Conservation (phyloP, 2,797 vertebrate species). For the Bovichtus diacanthus region DNA sequence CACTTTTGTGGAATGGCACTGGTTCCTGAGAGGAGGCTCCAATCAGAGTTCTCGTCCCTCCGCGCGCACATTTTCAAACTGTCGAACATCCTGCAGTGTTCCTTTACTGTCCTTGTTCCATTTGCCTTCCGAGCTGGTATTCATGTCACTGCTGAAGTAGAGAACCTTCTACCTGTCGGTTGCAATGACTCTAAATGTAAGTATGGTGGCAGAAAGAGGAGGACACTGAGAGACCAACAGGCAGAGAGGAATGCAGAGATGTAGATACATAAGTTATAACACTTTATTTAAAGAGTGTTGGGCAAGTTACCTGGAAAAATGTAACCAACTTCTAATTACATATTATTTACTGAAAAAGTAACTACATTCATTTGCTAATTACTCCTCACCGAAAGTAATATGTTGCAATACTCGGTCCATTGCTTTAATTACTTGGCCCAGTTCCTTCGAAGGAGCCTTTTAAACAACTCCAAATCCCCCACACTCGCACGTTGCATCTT, state of each 20-base stretch:
- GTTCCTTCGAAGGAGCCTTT: background rate
- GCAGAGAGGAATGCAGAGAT: background rate
- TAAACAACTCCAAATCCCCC: background rate
- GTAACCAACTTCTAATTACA: background rate
- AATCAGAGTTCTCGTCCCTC: background rate
- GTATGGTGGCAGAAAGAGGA: slow-evolving; percentile 10
- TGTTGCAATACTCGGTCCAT: no score
- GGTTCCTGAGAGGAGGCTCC: slow-evolving; percentile 6
- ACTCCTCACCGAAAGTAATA: no score
- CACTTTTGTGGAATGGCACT: background rate
- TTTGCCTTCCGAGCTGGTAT: slow-evolving; percentile 30
- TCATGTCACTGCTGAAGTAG: slow-evolving; percentile 25
- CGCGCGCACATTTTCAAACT: slow-evolving; percentile 18
- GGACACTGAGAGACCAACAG: slow-evolving; percentile 1
- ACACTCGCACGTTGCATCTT: background rate
- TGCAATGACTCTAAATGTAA: background rate
- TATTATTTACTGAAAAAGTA: background rate
- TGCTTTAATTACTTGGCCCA: background rate
- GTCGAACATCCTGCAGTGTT: background rate
- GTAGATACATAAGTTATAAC: background rate
- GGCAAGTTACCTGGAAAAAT: background rate
- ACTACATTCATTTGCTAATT: background rate
- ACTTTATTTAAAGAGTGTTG: background rate
- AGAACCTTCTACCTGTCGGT: slow-evolving; percentile 6
- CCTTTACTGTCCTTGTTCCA: background rate